These are phyloP conservation scores for Calliopum simillimum DNA, from an alignment of 2,888 invertebrate genomes.

Conservation along the genomic window DNA sequence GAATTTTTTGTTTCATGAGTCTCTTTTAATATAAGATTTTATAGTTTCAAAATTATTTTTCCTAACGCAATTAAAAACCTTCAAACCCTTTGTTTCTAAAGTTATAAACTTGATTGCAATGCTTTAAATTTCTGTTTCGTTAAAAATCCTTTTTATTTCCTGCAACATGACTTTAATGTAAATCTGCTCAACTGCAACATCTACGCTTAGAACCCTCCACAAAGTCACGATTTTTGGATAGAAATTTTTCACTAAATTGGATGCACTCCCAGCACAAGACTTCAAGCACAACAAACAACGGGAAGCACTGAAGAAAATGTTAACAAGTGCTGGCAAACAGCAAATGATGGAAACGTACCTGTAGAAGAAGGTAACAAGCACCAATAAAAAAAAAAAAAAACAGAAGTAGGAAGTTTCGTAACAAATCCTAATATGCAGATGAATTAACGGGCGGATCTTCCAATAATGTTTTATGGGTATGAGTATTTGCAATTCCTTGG, in stretches of 20 bases:
- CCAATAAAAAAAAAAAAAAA: too few relatives aligned
- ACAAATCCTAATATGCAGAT: slow-evolving; percentile 28
- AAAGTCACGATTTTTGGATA: slow-evolving; percentile 25
- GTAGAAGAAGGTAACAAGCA: background rate
- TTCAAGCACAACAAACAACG: background rate
- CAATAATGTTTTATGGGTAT: slow-evolving; percentile 14
- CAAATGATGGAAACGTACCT: background rate
- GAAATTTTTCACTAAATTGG: slow-evolving; percentile 22
- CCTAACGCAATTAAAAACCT: too few relatives aligned
- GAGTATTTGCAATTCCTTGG: slow-evolving; percentile 1
- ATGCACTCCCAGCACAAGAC: slow-evolving; percentile 12
- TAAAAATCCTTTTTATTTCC: too few relatives aligned
- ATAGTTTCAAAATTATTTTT: too few relatives aligned
- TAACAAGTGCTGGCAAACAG: slow-evolving; percentile 6
- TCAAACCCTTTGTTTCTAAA: too few relatives aligned
- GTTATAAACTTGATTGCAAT: too few relatives aligned
- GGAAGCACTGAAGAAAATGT: slow-evolving; percentile 1
- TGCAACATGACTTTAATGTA: slow-evolving; percentile 19
- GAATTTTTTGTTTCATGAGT: too few relatives aligned
- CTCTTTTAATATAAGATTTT: too few relatives aligned
- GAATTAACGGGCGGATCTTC: slow-evolving; percentile 27
- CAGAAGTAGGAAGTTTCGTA: background rate
- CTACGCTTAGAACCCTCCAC: slow-evolving; percentile 17
- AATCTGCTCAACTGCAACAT: slow-evolving; percentile 3
- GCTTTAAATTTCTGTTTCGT: too few relatives aligned